These are phyloP conservation scores for Tyria jacobaeae DNA, from an alignment of 2,888 invertebrate species.

Conservation along the genomic window DNA sequence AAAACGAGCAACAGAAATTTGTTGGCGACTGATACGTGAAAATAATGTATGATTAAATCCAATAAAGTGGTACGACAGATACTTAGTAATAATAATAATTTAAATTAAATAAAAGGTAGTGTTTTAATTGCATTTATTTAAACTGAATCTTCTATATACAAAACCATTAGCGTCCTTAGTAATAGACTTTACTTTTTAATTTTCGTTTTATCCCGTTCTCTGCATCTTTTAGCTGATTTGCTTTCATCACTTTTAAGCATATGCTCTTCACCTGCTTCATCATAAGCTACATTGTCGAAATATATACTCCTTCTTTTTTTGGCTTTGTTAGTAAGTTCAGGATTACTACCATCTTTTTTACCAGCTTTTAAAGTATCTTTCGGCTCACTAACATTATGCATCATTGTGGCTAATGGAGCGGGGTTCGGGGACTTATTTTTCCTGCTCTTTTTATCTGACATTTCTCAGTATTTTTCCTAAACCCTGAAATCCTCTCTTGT, in stretches of 20 bases:
- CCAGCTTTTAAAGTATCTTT: not conserved
- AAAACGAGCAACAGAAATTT: too few species aligned
- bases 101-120: too few species aligned
- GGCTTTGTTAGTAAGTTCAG: not conserved
- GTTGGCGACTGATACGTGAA: too few species aligned
- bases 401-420: not conserved
- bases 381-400: not conserved
- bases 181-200: not conserved
- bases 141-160: not conserved
- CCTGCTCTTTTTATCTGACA: not conserved
- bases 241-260: constrained; percentile 9
- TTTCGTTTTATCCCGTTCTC: not conserved
- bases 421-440: not conserved
- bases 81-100: too few species aligned
- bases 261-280: constrained; percentile 23
- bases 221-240: not conserved
- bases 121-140: not conserved
- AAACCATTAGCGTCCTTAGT: not conserved
- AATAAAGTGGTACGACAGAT: too few species aligned
- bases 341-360: not conserved
- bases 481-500: too few species aligned
- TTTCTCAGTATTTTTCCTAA: not conserved
- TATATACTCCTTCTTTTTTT: not conserved
- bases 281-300: constrained; percentile 5
- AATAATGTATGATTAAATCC: too few species aligned